Evolutionary conservation across 1,140 invertebrate species (phyloP), one percentile per base, ranked within the genome.

Genomic region (Eriosoma lanigerum): DNA sequence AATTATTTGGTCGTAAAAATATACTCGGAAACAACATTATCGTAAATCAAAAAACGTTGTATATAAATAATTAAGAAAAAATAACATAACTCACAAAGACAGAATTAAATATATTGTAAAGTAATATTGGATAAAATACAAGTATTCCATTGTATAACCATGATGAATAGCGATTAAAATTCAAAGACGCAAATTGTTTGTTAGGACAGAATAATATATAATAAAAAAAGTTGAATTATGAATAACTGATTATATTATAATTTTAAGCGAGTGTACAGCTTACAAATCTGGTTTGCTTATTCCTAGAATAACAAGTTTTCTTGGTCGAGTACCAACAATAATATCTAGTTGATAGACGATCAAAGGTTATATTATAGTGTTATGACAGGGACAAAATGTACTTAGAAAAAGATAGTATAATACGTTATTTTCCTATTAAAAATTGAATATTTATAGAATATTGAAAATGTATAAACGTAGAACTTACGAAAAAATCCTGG

Each of bases 261-360:
- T 68, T 46, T 68, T 68, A 46, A 13, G 12, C 15, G 21, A 13
- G 38, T 68, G 21, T 26, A 48, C 10, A 17, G 38, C 24, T 68
- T 46, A 68, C 13, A 68, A 68, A 68, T 48, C 13, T 68, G 44
- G 66, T 68, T 68, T 46, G 38, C 5, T 68, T 24, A 24, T 62
- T 62, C 17, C 13, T 26, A 62, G 32, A 66, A 13, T 58, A 58
- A 60, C 24, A 62, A 62, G n/a, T 68, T 46, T 21, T 46, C 46
- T n/a, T 68, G 66, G 46, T 48, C 38, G 66, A 48, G 46, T 68
- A 68, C 66, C 66, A 68, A 68, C 44, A 68, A 46, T 12, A 68
- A 68, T 21, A 24, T 1, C 6, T 3, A 1, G 21, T 24, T 32
- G 29, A 62, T 62, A 24, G 32, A 19, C 9, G 66, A 68, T 68